These are phyloP conservation scores for Salticus scenicus DNA, from an alignment of 2,888 invertebrate genomes.

Conservation along the genomic window DNA sequence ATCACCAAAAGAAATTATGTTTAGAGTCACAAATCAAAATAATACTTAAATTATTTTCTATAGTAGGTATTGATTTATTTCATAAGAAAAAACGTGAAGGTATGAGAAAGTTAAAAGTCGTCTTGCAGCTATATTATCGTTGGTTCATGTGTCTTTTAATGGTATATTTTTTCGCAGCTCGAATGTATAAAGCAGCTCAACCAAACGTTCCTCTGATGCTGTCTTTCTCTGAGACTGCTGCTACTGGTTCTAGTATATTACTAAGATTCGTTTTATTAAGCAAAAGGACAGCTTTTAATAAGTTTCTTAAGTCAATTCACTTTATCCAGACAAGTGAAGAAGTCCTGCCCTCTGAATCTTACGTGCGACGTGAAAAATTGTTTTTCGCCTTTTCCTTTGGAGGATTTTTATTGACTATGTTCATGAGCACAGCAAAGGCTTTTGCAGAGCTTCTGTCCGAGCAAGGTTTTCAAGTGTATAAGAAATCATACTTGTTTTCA, in stretches of 20 bases:
- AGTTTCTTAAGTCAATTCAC: not conserved
- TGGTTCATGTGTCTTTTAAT: slow-evolving; percentile 13
- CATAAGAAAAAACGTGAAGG: not conserved
- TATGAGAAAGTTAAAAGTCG: not conserved
- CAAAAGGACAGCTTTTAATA: not conserved
- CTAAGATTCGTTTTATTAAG: slow-evolving; percentile 14
- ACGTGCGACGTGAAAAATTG: not conserved
- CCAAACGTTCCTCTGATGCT: slow-evolving; percentile 40
- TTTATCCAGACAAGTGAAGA: not conserved
- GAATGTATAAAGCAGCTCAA: slow-evolving; percentile 33
- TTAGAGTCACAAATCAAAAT: not conserved
- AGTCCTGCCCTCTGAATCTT: not conserved
- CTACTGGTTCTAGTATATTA: slow-evolving; percentile 27
- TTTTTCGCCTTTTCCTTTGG: not conserved
- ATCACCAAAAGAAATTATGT: too few relatives aligned
- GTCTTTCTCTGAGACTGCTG: slow-evolving; percentile 32
- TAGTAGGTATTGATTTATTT: slow-evolving; percentile 24
- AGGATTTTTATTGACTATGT: not conserved
- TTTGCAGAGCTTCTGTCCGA: slow-evolving; percentile 7
- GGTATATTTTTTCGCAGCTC: slow-evolving; percentile 22
- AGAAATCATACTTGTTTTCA: slow-evolving; percentile 27
- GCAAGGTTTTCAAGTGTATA: slow-evolving; percentile 20
- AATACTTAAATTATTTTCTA: slow-evolving; percentile 1
- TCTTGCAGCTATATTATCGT: not conserved
- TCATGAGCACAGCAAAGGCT: slow-evolving; percentile 8